phyloP scores from a whole-genome alignment of 2,113 vertebrate species.

The Meriones unguiculatus region DNA sequence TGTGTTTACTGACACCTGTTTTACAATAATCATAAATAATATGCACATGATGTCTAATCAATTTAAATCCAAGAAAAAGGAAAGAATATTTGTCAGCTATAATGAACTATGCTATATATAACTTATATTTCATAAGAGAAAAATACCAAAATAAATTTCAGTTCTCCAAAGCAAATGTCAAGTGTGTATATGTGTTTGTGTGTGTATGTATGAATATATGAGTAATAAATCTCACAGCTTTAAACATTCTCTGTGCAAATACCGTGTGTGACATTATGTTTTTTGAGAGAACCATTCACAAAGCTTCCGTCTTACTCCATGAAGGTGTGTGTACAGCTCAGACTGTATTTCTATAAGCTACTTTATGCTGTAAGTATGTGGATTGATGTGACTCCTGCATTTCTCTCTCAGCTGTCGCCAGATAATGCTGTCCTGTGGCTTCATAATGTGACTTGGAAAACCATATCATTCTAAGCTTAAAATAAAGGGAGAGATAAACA shows the following conservation, averaged over 20 bases:
- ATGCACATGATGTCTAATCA: neutral
- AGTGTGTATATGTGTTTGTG: neutral
- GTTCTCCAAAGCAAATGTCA: neutral
- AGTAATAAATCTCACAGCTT: neutral
- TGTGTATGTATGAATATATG: neutral
- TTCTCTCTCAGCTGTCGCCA: constrained; percentile 55
- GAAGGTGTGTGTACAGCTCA: constrained; percentile 64
- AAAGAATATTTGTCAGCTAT: neutral
- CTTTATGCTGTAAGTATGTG: constrained; percentile 22
- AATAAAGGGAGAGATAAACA: constrained; percentile 86
- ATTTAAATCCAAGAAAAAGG: constrained; percentile 34
- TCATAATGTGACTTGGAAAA: constrained; percentile 91
- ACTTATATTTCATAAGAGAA: constrained; percentile 10
- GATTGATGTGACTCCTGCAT: constrained; percentile 49
- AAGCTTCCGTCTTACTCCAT: constrained; percentile 22
- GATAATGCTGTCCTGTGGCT: constrained; percentile 80
- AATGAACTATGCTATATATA: neutral
- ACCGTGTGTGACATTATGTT: constrained; percentile 1
- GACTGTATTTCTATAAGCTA: constrained; percentile 44
- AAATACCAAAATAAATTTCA: constrained; percentile 10
- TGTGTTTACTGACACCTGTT: constrained; percentile 51
- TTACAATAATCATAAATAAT: constrained; percentile 37
- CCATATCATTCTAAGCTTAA: constrained; percentile 91
- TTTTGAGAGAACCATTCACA: constrained; percentile 29
- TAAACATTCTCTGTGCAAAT: constrained; percentile 9